Base-by-base conservation (phyloP, 1,140 invertebrate genomes). In the Epicauta chinensis region DNA sequence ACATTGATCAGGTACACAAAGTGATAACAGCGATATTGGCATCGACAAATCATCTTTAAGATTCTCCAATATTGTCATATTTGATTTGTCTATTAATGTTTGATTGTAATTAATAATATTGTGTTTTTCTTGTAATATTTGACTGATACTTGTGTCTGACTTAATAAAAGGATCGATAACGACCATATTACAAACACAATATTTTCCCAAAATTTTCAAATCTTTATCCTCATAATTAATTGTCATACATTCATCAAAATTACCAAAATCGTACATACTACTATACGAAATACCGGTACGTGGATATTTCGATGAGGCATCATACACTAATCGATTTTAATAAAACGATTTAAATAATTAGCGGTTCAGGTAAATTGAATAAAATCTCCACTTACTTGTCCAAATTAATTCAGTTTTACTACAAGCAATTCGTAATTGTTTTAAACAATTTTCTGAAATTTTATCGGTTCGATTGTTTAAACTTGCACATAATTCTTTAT, bases 1-100 rank as follows among this genome's bases (percentile, higher is more conserved):
- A 14, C 45, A 47, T 37, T 37, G 14, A 37, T 47, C 45, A 16
- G 45, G 45, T 29, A 47, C 31, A 16, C 45, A 47, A 16, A 47
- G 14, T 3, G 45, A 47, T 2, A 47, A 23, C 10, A 23, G 6
- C 14, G 36, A 40, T 7, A 11, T 12, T 34, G 11, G 5, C 32
- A 12, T 34, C 11, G 3, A 4, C 3, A 7, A 5, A 34, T 11
- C 32, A n/a, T 4, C 4, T 5, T 4, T 10, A 4, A 34, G 12
- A 34, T 34, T 12, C 3, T 34, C 29, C 10, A 30, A 4, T 30
- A 10, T n/a, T 23, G 23, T 5, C 23, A 10, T 12, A 34, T 7
- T 12, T 34, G 11, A 34, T 9, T 11, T 11, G 6, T 11, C 11
- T 34, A 34, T 34, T 12, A 34, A 34, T 34, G 23, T 7, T 7